phyloP scores from a whole-genome alignment of 2,797 vertebrate species.

The Glyptemys insculpta region DNA sequence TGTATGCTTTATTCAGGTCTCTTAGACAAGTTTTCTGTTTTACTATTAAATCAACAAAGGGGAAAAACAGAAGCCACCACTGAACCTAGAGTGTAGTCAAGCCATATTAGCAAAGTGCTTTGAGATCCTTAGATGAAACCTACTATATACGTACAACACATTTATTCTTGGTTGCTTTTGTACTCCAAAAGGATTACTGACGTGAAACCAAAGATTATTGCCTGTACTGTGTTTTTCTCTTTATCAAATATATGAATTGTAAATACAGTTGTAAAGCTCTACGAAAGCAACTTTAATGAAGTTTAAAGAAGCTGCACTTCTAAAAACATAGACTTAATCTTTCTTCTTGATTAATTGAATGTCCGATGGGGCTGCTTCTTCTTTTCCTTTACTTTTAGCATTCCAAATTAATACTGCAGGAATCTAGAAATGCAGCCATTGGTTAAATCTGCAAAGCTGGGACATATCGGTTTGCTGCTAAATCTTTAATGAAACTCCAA shows the following conservation, averaged over 20 bases:
- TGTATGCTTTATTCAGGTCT: neutral
- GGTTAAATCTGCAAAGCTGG: neutral
- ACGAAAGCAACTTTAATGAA: neutral
- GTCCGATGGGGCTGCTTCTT: neutral
- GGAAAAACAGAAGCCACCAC: neutral
- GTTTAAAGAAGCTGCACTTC: neutral
- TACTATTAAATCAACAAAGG: neutral
- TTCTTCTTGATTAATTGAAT: neutral
- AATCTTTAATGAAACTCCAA: slow-evolving; percentile 29
- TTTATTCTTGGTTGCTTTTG: neutral
- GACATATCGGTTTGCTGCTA: slow-evolving; percentile 2
- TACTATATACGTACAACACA: neutral
- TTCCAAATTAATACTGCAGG: neutral
- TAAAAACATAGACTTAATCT: neutral
- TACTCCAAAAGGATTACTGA: neutral
- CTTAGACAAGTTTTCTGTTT: neutral
- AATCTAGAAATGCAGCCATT: neutral
- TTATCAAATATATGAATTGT: neutral
- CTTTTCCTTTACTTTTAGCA: neutral
- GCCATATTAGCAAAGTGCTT: neutral
- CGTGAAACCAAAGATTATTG: neutral
- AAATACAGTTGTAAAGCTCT: neutral
- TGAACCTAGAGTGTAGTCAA: neutral
- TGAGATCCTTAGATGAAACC: neutral
- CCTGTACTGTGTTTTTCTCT: neutral